These are phyloP conservation scores for Aldabrachelys gigantea DNA, from an alignment of 2,113 vertebrate species.

Conservation along the genomic window DNA sequence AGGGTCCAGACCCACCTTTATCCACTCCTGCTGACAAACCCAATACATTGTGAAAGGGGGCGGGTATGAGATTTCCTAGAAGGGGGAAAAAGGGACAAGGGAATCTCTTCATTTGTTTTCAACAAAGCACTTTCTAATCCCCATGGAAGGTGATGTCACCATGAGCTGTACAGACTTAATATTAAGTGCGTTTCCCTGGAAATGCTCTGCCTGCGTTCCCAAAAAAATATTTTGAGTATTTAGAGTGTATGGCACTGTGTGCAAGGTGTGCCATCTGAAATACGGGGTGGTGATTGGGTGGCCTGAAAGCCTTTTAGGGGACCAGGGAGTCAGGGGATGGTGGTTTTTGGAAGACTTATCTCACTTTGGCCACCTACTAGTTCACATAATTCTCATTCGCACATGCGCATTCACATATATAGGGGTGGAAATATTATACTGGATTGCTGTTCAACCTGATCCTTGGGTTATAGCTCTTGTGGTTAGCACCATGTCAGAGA, in stretches of 20 bases:
- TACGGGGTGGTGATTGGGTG: neutral
- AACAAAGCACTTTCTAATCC: neutral
- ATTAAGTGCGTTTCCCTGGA: neutral
- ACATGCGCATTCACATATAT: neutral
- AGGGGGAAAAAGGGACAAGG: rapidly evolving
- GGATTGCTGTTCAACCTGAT: neutral
- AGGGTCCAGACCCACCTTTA: neutral
- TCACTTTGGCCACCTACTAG: neutral
- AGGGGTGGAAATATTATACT: neutral
- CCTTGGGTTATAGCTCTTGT: neutral
- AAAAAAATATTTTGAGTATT: neutral
- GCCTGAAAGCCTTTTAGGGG: neutral
- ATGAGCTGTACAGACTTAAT: neutral
- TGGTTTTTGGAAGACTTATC: no score
- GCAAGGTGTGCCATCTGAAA: neutral
- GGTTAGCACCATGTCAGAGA: neutral
- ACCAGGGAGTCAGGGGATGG: neutral
- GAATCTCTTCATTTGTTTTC: no score
- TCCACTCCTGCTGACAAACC: neutral
- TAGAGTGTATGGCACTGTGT: neutral
- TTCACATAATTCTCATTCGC: neutral
- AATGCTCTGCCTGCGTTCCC: neutral
- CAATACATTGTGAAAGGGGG: neutral
- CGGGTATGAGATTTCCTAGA: no score
- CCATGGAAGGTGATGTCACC: no score